Evolutionary conservation across 2,888 invertebrate species (phyloP), one percentile per base, ranked within the genome.

Genomic region (Pharmacophagus antenor): DNA sequence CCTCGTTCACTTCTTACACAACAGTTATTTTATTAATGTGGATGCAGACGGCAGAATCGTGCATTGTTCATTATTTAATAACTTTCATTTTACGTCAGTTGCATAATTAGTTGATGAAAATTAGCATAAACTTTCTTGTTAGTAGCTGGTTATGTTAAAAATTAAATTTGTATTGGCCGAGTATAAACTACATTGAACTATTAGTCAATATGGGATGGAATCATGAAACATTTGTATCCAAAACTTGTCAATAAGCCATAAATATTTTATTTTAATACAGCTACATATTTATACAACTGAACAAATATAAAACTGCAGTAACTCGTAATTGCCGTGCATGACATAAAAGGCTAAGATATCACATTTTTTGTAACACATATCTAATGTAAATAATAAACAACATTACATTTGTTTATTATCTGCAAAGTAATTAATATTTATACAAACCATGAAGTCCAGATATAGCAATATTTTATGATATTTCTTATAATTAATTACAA

Each of bases 1-100:
- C 71, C 68, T 68, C 69, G 70, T 64, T 66, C 65, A 42, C 12
- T 41, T 41, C 22, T 49, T 18, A n/a, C 42, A 21, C 23, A 46
- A 47, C 48, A 42, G 15, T 42, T 41, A 56, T 21, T 44, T 57
- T 49, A 46, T 46, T 44, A 20, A 52, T 55, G 22, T 44, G 46
- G 20, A 46, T 10, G 21, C 22, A 48, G 52, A 48, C 47, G 42
- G 61, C 52, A 56, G 61, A 48, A 47, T 48, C 52, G 52, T 56
- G 60, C 51, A 53, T 20, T 41, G 25, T 59, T 59, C 23, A 12
- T 52, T 54, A 52, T 47, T 47, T 37, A 37, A 37, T 37, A 37
- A n/a, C 37, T 15, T 37, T 37, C n/a, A 2, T 37, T 37, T n/a
- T 37, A 3, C n/a, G n/a, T 5, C 15, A 37, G 37, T 5, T n/a